These are phyloP conservation scores for Lobophora halterata DNA, from an alignment of 2,888 invertebrate genomes.

Conservation along the genomic window DNA sequence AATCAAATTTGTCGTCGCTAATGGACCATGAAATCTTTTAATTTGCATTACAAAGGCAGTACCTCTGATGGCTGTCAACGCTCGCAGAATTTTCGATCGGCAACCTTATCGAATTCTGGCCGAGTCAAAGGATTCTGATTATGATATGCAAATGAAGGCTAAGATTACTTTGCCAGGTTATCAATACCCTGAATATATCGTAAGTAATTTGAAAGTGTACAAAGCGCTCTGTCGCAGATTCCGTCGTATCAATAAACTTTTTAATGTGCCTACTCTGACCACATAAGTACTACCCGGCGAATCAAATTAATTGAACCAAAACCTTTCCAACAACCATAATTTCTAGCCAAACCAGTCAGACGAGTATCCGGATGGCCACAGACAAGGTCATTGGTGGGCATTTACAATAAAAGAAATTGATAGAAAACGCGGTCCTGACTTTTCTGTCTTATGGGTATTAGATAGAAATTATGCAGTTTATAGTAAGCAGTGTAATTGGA, in stretches of 20 bases:
- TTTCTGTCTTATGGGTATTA: background rate
- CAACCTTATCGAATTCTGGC: too few relatives aligned
- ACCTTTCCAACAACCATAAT: slow-evolving; percentile 12
- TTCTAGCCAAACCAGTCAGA: slow-evolving; percentile 14
- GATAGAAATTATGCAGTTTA: slow-evolving; percentile 1
- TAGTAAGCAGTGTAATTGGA: too few relatives aligned
- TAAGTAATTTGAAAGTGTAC: too few relatives aligned
- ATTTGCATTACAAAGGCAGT: slow-evolving; percentile 58
- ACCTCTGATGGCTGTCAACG: slow-evolving; percentile 1
- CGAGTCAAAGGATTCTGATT: too few relatives aligned
- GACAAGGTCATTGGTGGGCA: slow-evolving; percentile 15
- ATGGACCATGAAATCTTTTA: slow-evolving; percentile 54
- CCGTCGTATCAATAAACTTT: too few relatives aligned
- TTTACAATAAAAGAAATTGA: slow-evolving; percentile 13
- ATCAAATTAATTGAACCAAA: background rate
- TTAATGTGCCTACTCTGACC: too few relatives aligned
- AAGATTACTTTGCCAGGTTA: too few relatives aligned
- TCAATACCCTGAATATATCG: too few relatives aligned
- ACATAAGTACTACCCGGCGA: slow-evolving; percentile 11
- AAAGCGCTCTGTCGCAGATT: too few relatives aligned
- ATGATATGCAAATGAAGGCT: too few relatives aligned
- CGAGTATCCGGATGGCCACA: slow-evolving; percentile 10
- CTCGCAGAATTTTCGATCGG: too few relatives aligned
- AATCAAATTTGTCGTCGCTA: slow-evolving; percentile 46
- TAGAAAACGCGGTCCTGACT: slow-evolving; percentile 8